phyloP scores from a whole-genome alignment of 2,113 vertebrate genomes.

The Rhombomys opimus region DNA sequence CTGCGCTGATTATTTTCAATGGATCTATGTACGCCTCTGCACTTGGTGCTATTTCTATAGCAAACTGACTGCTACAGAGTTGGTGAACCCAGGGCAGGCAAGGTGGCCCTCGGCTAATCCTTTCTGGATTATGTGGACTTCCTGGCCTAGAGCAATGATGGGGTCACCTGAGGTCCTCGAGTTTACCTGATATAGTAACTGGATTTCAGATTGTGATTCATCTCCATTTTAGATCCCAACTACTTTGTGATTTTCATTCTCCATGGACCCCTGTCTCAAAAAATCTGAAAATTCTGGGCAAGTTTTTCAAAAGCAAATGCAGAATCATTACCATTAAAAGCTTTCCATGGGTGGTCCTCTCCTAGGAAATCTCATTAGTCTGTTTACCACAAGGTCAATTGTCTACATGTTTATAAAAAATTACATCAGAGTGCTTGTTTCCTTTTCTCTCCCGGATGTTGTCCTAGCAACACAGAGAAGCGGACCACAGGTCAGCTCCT shows the following conservation, averaged over 20 bases:
- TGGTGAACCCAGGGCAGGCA: not conserved
- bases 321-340: not conserved
- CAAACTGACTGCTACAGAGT: not conserved
- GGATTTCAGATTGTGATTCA: conserved; percentile 33
- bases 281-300: conserved; percentile 11
- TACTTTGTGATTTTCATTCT: conserved; percentile 11
- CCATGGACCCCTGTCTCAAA: not conserved
- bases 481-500: not conserved
- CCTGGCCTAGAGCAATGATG: not conserved
- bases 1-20: not conserved
- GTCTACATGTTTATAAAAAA: conserved; percentile 5
- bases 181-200: not conserved
- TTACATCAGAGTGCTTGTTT: not conserved
- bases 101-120: not conserved
- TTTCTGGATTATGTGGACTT: not conserved
- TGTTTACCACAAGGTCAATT: conserved; percentile 38
- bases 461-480: not conserved
- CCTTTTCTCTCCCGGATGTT: not conserved
- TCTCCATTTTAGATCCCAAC: conserved; percentile 19
- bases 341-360: not conserved
- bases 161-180: not conserved
- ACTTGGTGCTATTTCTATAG: not conserved
- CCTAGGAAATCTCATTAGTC: not conserved
- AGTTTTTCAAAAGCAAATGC: not conserved
- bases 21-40: not conserved